Conservation (phyloP, 1,140 invertebrate genomes). For the Aphidius gifuensis region DNA sequence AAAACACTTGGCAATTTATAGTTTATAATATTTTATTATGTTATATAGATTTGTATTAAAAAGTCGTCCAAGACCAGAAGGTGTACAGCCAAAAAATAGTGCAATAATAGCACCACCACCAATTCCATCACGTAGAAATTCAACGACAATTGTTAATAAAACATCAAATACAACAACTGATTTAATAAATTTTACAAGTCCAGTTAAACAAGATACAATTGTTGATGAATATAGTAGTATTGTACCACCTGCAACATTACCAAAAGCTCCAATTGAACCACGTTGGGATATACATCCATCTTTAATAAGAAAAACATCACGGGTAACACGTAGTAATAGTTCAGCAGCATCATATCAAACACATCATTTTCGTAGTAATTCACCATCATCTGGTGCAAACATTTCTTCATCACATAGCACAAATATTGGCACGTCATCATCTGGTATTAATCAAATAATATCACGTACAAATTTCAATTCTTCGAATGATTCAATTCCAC, state of each 20-base stretch:
- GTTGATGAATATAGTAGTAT: slow-evolving; percentile 43
- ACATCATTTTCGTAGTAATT: slow-evolving; percentile 48
- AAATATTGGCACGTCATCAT: slow-evolving; percentile 37
- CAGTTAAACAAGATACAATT: slow-evolving; percentile 47
- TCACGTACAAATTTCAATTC: slow-evolving; percentile 45
- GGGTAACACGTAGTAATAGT: slow-evolving; percentile 49
- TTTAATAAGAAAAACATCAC: slow-evolving; percentile 43
- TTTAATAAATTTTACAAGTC: slow-evolving; percentile 72
- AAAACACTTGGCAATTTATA: too few relatives aligned
- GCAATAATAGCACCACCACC: slow-evolving; percentile 57
- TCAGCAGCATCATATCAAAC: slow-evolving; percentile 47
- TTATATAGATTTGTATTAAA: slow-evolving; percentile 43
- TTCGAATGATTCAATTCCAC: slow-evolving; percentile 5
- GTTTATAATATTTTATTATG: not conserved
- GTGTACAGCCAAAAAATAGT: slow-evolving; percentile 46
- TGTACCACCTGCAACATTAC: slow-evolving; percentile 39
- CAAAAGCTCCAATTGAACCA: slow-evolving; percentile 47
- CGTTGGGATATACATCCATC: slow-evolving; percentile 52
- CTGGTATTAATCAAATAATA: slow-evolving; percentile 48
- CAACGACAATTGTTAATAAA: slow-evolving; percentile 52
- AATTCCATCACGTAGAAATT: slow-evolving; percentile 54
- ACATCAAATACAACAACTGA: slow-evolving; percentile 57
- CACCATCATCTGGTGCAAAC: slow-evolving; percentile 43
- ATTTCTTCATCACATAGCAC: slow-evolving; percentile 48
- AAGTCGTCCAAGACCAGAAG: slow-evolving; percentile 57